Evolutionary conservation across 2,888 invertebrate species (phyloP).

Genomic region (Nemapogon koenigi): DNA sequence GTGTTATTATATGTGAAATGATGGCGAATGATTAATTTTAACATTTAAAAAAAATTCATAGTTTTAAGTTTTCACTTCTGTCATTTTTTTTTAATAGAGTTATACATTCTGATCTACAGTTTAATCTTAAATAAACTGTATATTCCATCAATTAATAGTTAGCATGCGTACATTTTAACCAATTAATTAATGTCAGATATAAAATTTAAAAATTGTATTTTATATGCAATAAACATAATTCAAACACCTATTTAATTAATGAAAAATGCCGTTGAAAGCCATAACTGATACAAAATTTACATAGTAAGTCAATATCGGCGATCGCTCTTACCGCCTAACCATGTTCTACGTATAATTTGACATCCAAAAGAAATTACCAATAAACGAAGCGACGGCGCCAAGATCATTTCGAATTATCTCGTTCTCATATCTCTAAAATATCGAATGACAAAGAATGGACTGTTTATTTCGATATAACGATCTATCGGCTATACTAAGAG

Average conservation of each 20-base stretch:
- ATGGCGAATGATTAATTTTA: too few species aligned
- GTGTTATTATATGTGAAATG: too few species aligned
- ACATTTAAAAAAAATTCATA: too few species aligned
- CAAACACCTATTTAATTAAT: slow-evolving; percentile 1
- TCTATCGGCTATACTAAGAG: slow-evolving; percentile 43
- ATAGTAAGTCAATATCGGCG: slow-evolving; percentile 1
- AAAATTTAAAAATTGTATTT: neutral
- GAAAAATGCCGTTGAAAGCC: slow-evolving; percentile 1
- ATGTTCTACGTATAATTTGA: slow-evolving; percentile 4
- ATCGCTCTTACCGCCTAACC: neutral
- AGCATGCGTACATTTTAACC: too few species aligned
- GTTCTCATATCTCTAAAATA: slow-evolving; percentile 43
- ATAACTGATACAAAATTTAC: slow-evolving; percentile 6
- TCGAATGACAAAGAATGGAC: slow-evolving; percentile 59
- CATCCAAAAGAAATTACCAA: slow-evolving; percentile 11
- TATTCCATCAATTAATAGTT: too few species aligned
- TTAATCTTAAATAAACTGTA: too few species aligned
- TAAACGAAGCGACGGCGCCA: slow-evolving; percentile 37
- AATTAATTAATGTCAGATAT: too few species aligned
- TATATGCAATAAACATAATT: slow-evolving; percentile 3
- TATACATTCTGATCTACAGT: too few species aligned
- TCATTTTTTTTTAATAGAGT: too few species aligned
- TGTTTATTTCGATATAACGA: slow-evolving; percentile 61
- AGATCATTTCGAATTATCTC: slow-evolving; percentile 37
- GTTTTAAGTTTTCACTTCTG: too few species aligned